A percentile compares a stretch with the other conserved stretches of the same genome.
These are phyloP conservation scores for Cantharis rufa DNA, from an alignment of 2,888 invertebrate species.

Conservation along the genomic window DNA sequence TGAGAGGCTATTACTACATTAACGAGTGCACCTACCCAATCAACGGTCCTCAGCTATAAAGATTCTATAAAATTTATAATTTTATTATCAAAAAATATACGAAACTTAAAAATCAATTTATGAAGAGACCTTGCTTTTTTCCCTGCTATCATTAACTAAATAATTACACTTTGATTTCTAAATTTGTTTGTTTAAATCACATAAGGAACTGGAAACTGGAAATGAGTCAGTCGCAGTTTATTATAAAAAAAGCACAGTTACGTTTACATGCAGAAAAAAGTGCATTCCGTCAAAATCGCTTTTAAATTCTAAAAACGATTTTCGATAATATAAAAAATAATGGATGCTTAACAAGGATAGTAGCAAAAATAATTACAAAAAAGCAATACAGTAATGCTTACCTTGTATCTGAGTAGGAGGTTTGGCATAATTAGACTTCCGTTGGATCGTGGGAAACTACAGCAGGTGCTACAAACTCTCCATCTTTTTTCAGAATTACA, in stretches of 20 bases:
- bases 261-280: not conserved
- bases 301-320: not conserved
- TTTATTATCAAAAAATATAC: not conserved
- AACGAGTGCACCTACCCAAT: not conserved
- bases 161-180: not conserved
- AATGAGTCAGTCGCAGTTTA: not conserved
- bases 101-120: not conserved
- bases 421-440: constrained; percentile 55
- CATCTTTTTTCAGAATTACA: constrained; percentile 8
- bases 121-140: not conserved
- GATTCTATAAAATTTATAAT: not conserved
- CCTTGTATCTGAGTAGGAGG: constrained; percentile 41
- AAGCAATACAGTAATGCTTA: constrained; percentile 9
- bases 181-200: not conserved
- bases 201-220: not conserved
- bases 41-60: not conserved
- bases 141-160: not conserved
- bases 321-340: not conserved
- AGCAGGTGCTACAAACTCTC: constrained; percentile 48
- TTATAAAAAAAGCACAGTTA: not conserved
- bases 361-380: constrained; percentile 2
- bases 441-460: constrained; percentile 53
- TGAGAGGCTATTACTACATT: not conserved
- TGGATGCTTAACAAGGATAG: constrained; percentile 10
- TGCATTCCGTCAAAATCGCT: not conserved